Percentiles rank a stretch among this genome's conserved stretches.
phyloP scores from a whole-genome alignment of 2,797 vertebrate species.

The Sebastes kiyomatsui region DNA sequence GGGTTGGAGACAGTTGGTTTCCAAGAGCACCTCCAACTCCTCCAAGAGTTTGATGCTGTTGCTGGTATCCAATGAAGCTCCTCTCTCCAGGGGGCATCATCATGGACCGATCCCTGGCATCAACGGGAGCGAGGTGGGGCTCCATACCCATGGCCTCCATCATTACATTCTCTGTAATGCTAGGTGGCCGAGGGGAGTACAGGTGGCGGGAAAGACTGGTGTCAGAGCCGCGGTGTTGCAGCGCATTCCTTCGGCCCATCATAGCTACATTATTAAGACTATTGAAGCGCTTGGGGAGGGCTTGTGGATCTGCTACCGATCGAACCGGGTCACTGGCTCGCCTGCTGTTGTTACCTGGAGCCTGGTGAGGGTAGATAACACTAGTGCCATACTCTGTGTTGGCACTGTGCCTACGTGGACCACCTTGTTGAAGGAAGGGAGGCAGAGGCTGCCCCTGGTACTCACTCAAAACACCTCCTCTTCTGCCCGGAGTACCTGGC shows the following conservation, averaged over 20 bases:
- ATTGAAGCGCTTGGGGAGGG: constrained; percentile 84
- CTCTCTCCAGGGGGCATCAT: constrained; percentile 81
- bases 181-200: constrained; percentile 92
- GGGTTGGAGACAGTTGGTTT: constrained; percentile 79
- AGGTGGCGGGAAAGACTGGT: constrained; percentile 82
- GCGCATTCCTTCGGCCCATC: constrained; percentile 79
- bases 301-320: constrained; percentile 74
- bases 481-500: constrained; percentile 58
- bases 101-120: constrained; percentile 75
- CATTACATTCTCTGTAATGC: constrained; percentile 93
- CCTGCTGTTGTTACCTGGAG: constrained; percentile 79
- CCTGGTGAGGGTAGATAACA: constrained; percentile 82
- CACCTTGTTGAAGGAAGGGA: constrained; percentile 78
- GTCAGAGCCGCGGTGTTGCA: constrained; percentile 86
- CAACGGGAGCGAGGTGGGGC: constrained; percentile 67
- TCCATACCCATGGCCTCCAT: constrained; percentile 88
- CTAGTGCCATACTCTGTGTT: constrained; percentile 88
- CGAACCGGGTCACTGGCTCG: constrained; percentile 83
- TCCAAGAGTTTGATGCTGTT: constrained; percentile 74
- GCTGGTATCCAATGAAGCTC: constrained; percentile 85
- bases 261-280: constrained; percentile 83
- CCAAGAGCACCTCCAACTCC: constrained; percentile 59
- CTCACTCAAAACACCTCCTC: constrained; percentile 75
- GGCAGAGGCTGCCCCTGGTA: constrained; percentile 79
- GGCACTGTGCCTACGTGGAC: constrained; percentile 84